These are phyloP conservation scores for Cygnus atratus DNA, from an alignment of 2,113 vertebrate species.

Conservation along the genomic window DNA sequence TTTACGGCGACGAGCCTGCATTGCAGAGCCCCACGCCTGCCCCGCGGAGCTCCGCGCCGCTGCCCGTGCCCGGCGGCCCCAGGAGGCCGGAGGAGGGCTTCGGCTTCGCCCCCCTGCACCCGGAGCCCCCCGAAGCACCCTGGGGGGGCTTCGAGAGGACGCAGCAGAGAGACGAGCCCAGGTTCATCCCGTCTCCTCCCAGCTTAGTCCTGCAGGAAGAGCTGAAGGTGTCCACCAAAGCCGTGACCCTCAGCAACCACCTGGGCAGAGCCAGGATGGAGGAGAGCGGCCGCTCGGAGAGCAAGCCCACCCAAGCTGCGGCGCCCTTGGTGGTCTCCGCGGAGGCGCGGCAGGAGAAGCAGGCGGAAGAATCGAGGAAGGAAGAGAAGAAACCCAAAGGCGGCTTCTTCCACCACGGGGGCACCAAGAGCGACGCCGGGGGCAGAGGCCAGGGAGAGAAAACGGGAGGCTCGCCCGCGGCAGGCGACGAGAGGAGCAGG, in stretches of 20 bases:
- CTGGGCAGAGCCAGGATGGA: conserved; percentile 63
- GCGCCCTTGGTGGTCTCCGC: conserved; percentile 35
- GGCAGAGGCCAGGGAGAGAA: conserved; percentile 65
- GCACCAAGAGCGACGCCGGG: conserved; percentile 65
- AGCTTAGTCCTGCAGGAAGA: conserved; percentile 54
- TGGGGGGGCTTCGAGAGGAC: conserved; percentile 72
- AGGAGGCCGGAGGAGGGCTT: conserved; percentile 62
- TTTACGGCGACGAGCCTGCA: conserved; percentile 72
- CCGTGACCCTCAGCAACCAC: conserved; percentile 77
- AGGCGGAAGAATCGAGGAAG: conserved; percentile 11
- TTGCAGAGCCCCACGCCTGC: conserved; percentile 65
- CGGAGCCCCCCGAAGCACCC: background rate
- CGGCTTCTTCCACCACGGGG: conserved; percentile 80
- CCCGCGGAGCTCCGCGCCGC: conserved; percentile 71
- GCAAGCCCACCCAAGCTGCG: conserved; percentile 62
- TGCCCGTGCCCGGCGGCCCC: conserved; percentile 72
- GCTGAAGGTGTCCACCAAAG: conserved; percentile 79
- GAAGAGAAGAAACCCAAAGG: conserved; percentile 78
- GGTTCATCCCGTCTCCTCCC: conserved; percentile 59
- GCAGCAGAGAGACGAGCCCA: conserved; percentile 49
- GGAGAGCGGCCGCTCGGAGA: conserved; percentile 32
- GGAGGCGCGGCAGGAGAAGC: conserved; percentile 54
- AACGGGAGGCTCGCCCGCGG: background rate
- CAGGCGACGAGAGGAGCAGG: conserved; percentile 78
- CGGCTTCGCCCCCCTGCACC: conserved; percentile 62